A percentile compares a stretch with the other conserved stretches of the same genome.
Conservation (phyloP, 92 coral and sea anemone species). For the Epizoanthus fatuus region DNA sequence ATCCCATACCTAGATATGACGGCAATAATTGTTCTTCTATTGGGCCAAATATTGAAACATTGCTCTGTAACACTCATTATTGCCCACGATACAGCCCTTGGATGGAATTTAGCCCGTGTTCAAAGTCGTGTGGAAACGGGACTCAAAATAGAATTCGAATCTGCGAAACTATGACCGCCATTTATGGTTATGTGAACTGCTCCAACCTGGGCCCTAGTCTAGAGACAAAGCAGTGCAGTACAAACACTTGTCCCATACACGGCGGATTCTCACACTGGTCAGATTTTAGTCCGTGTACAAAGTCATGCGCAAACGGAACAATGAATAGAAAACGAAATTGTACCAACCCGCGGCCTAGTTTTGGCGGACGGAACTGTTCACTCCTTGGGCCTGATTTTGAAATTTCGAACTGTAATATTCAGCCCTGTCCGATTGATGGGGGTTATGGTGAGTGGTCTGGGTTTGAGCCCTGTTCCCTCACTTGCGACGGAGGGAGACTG, state of each 20-base stretch:
- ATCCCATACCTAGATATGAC: slow-evolving; percentile 82
- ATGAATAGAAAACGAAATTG: slow-evolving; percentile 75
- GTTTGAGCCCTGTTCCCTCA: slow-evolving; percentile 74
- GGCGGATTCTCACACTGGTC: slow-evolving; percentile 90
- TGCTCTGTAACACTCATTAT: slow-evolving; percentile 38
- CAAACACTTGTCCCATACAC: slow-evolving; percentile 75
- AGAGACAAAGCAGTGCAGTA: slow-evolving; percentile 61
- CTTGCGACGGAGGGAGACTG: slow-evolving; percentile 82
- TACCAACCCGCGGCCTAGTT: slow-evolving; percentile 73
- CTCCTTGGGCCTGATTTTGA: slow-evolving; percentile 71
- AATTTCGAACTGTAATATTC: slow-evolving; percentile 57
- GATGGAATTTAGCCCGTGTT: slow-evolving; percentile 72
- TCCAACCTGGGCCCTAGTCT: slow-evolving; percentile 19
- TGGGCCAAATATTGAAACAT: slow-evolving; percentile 49
- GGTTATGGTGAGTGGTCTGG: slow-evolving; percentile 86
- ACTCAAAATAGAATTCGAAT: slow-evolving; percentile 65
- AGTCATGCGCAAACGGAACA: slow-evolving; percentile 81
- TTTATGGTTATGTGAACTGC: slow-evolving; percentile 45
- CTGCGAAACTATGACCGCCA: slow-evolving; percentile 43
- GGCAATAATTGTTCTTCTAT: slow-evolving; percentile 80
- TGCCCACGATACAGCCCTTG: slow-evolving; percentile 63
- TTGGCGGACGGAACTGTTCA: slow-evolving; percentile 79
- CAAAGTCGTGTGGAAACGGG: slow-evolving; percentile 86
- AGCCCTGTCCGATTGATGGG: slow-evolving; percentile 82
- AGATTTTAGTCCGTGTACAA: slow-evolving; percentile 78